Conservation (phyloP, 2,113 vertebrate genomes). For the Syrrhaptes paradoxus region DNA sequence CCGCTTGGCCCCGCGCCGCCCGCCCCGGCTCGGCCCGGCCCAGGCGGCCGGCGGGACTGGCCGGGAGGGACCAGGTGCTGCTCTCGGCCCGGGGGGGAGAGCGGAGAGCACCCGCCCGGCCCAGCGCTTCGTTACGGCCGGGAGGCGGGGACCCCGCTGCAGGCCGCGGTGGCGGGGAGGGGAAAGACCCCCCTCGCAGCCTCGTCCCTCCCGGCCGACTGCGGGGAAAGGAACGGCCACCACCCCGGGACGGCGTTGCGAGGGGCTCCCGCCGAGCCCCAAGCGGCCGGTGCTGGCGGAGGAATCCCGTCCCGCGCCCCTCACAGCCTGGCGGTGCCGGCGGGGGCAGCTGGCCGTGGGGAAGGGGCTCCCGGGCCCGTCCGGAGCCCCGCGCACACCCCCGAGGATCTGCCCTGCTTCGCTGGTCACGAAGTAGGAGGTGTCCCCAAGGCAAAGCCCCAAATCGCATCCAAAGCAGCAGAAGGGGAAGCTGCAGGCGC, state of each 20-base stretch:
- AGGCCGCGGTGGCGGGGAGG: not conserved
- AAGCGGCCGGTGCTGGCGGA: fast-evolving
- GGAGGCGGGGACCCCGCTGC: not conserved
- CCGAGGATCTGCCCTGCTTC: fast-evolving
- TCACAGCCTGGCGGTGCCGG: too few species aligned
- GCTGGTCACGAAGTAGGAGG: not conserved
- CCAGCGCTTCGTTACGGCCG: not conserved
- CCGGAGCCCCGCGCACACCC: fast-evolving
- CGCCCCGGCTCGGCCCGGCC: not conserved
- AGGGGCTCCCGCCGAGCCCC: not conserved
- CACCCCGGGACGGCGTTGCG: not conserved
- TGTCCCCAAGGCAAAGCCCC: not conserved
- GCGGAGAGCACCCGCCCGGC: not conserved
- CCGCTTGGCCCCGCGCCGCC: not conserved
- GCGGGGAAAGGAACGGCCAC: fast-evolving
- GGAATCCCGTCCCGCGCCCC: too few species aligned
- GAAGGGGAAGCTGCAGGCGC: not conserved
- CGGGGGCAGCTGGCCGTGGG: not conserved
- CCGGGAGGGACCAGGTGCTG: not conserved
- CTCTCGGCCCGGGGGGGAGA: not conserved
- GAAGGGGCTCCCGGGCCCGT: fast-evolving
- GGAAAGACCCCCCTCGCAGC: not conserved
- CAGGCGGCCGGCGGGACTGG: not conserved
- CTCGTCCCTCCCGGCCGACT: not conserved
- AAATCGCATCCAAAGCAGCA: too few species aligned